Base-by-base conservation (phyloP, 30 jellyfish, hydroid and myxozoan species). In the Turritopsis rubra region DNA sequence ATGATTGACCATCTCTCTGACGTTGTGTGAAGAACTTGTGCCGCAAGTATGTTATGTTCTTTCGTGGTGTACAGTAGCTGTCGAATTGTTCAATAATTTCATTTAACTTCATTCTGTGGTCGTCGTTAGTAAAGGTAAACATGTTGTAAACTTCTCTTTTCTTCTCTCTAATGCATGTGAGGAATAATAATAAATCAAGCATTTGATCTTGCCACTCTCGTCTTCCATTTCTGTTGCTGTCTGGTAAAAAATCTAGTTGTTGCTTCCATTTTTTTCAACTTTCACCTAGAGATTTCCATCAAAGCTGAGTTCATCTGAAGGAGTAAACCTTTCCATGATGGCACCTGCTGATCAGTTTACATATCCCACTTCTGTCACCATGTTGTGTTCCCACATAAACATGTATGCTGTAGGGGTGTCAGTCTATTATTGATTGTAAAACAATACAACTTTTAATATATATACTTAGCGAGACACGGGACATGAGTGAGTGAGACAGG, bases 21-120 rank as follows among this genome's bases (percentile, higher is more conserved):
- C 89, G 54, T 20, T 52, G 41, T 26, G 89, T 86, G 27, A 86
- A 84, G 79, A 86, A 85, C 9, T 30, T 53, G 79, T 53, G 77
- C 83, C 92, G 52, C 1, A 53, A 52, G 88, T 75, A 85, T 1
- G 84, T 75, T 29, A 84, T 26, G 70, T 85, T 85, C 66, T 77
- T 77, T 80, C 92, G 25, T 81, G 89, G 92, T n/a, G 83, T 29
- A 52, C 77, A 85, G 87, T 85, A 85, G 53, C 75, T 21, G 30
- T 85, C 92, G 54, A 84, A 85, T 78, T 73, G 71, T 60, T 21
- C 19, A 23, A 60, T 60, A 18, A 60, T 60, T 18, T 0, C 21
- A 60, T 74, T 23, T 22, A 22, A 74, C n/a, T 22, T 29, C 73
- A 60, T 60, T 60, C 21, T 23, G 19, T 60, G 73, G 0, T 23